A percentile compares a stretch with the other conserved stretches of the same genome.
Evolutionary conservation across 2,888 invertebrate species (phyloP).

Genomic region (Teleiodes luculella): DNA sequence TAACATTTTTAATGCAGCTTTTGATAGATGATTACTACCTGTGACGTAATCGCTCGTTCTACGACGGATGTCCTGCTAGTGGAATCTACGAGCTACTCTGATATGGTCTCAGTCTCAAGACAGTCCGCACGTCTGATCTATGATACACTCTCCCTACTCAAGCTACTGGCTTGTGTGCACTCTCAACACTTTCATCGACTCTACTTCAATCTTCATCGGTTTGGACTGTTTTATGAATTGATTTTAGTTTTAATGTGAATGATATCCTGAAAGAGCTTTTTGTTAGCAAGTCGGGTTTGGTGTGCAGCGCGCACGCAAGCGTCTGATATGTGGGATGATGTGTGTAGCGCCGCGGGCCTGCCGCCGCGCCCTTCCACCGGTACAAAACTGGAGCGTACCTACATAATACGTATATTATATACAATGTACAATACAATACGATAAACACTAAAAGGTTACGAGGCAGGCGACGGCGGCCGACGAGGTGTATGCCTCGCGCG

Average conservation of each 20-base stretch:
- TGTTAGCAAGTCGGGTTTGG: conserved; percentile 17
- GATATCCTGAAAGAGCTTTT: background rate
- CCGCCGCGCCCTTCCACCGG: conserved; percentile 57
- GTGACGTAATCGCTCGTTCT: conserved; percentile 67
- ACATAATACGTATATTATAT: conserved; percentile 70
- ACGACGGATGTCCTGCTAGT: conserved; percentile 64
- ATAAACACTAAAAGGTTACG: conserved; percentile 64
- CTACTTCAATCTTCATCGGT: background rate
- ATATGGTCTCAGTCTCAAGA: conserved; percentile 79
- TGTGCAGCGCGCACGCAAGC: conserved; percentile 62
- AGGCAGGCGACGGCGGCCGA: conserved; percentile 58
- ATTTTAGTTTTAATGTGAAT: background rate
- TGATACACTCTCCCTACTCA: conserved; percentile 73
- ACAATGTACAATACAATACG: conserved; percentile 74
- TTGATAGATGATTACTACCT: conserved; percentile 29
- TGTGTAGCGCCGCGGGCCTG: conserved; percentile 66
- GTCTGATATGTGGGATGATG: conserved; percentile 76
- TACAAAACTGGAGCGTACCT: conserved; percentile 69
- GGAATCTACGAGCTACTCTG: conserved; percentile 65
- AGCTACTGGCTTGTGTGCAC: conserved; percentile 69
- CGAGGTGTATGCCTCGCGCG: conserved; percentile 54
- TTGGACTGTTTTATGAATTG: conserved; percentile 7
- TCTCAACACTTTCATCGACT: conserved; percentile 37
- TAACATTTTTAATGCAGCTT: conserved; percentile 46
- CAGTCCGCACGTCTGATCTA: conserved; percentile 72